A percentile compares a stretch with the other conserved stretches of the same genome.
Evolutionary conservation across 1,140 invertebrate genomes (phyloP).

Genomic region (Ips nitidus): DNA sequence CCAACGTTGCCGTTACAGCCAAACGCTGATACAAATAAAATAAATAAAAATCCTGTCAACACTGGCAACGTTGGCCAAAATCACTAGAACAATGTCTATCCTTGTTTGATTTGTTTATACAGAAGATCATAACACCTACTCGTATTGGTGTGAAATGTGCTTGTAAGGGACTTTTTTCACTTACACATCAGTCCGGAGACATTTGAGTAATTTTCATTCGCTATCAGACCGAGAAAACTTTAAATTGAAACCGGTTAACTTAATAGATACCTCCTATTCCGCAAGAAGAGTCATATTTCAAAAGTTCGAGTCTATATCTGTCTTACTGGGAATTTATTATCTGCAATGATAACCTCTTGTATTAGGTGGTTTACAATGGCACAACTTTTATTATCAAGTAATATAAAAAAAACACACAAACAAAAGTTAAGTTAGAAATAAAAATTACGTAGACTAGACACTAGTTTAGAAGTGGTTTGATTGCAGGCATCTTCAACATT

Average conservation of each 20-base stretch:
- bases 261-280: background rate
- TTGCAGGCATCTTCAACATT: background rate
- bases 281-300: background rate
- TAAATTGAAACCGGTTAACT: conserved; percentile 2
- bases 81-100: no score
- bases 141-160: no score
- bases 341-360: background rate
- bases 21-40: no score
- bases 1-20: no score
- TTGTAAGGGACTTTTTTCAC: no score
- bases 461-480: background rate
- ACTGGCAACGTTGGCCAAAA: no score
- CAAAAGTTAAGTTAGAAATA: background rate
- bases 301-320: conserved; percentile 2
- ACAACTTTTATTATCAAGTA: background rate
- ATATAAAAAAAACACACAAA: background rate
- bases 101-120: no score
- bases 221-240: background rate
- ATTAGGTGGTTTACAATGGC: background rate
- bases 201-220: no score
- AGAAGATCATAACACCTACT: no score
- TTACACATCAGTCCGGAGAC: no score
- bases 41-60: no score
- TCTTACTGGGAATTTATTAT: conserved; percentile 1
- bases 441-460: no score